phyloP scores from a whole-genome alignment of 2,888 invertebrate species.

The Dexiosoma caninum region DNA sequence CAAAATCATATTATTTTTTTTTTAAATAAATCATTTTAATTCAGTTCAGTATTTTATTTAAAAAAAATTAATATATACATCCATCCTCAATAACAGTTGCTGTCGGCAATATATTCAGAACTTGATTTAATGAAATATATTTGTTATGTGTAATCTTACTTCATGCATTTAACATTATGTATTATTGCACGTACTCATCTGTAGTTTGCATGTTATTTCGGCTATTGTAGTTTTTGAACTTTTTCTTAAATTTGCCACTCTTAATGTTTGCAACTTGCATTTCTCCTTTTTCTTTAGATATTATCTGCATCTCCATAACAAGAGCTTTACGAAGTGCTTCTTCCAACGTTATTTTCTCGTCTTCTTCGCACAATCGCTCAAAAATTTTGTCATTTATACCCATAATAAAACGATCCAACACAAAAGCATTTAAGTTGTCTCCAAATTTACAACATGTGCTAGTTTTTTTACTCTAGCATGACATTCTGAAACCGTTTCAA shows the following conservation, averaged over 20 bases:
- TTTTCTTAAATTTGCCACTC: not conserved
- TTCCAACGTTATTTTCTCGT: not conserved
- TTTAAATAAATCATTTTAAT: no score
- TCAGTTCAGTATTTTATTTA: no score
- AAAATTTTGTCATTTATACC: not conserved
- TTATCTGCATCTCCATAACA: not conserved
- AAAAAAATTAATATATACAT: no score
- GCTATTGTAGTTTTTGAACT: not conserved
- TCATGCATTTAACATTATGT: no score
- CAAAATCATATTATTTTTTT: no score
- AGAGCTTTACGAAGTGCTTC: not conserved
- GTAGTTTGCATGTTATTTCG: not conserved
- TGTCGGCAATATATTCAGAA: no score
- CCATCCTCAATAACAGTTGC: no score
- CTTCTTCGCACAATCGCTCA: not conserved
- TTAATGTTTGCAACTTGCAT: conserved; percentile 29
- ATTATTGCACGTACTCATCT: not conserved
- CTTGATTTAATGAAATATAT: no score
- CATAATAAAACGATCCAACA: not conserved
- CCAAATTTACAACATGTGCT: conserved; percentile 42
- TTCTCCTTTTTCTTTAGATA: not conserved
- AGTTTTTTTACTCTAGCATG: conserved; percentile 50
- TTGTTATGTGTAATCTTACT: no score
- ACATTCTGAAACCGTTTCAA: conserved; percentile 45
- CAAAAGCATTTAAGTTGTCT: not conserved